Percentiles rank a stretch among this genome's conserved stretches.
Conservation (phyloP, 2,797 vertebrate genomes). For the Arnoldichthys spilopterus region DNA sequence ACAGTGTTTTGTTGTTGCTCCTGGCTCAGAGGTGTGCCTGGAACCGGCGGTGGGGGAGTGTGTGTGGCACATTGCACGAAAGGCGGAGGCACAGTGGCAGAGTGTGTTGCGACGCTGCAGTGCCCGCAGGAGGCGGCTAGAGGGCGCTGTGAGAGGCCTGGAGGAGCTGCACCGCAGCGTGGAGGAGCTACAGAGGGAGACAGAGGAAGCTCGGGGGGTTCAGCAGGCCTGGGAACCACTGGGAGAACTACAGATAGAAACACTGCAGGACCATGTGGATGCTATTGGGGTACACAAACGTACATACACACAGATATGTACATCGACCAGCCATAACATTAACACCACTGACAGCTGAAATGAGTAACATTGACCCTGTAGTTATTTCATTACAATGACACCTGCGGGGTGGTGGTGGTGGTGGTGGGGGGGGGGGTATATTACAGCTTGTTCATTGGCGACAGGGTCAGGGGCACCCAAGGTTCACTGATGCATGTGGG, state of each 20-base stretch:
- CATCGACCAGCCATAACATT: no score
- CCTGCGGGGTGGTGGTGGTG: no score
- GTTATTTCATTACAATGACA: no score
- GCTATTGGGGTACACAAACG: conserved; percentile 76
- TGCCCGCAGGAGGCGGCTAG: conserved; percentile 81
- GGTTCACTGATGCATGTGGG: no score
- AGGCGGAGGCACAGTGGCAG: conserved; percentile 72
- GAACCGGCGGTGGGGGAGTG: conserved; percentile 80
- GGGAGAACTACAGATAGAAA: conserved; percentile 84
- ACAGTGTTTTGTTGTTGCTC: neutral
- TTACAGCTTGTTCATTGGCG: no score
- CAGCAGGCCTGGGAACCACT: conserved; percentile 83
- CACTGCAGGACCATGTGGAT: conserved; percentile 84
- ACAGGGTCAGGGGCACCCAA: no score
- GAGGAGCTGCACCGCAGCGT: conserved; percentile 80
- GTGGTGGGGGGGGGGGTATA: no score
- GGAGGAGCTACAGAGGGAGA: conserved; percentile 74
- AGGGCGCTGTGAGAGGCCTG: conserved; percentile 78
- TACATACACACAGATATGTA: neutral
- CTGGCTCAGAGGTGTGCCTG: conserved; percentile 80
- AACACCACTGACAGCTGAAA: no score
- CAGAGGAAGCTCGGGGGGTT: conserved; percentile 80
- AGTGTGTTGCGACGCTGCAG: conserved; percentile 63
- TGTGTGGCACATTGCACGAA: conserved; percentile 81
- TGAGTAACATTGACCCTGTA: no score